A percentile compares a stretch with the other conserved stretches of the same genome.
phyloP scores from a whole-genome alignment of 1,140 invertebrate genomes.

The Sycophaga agraensis region DNA sequence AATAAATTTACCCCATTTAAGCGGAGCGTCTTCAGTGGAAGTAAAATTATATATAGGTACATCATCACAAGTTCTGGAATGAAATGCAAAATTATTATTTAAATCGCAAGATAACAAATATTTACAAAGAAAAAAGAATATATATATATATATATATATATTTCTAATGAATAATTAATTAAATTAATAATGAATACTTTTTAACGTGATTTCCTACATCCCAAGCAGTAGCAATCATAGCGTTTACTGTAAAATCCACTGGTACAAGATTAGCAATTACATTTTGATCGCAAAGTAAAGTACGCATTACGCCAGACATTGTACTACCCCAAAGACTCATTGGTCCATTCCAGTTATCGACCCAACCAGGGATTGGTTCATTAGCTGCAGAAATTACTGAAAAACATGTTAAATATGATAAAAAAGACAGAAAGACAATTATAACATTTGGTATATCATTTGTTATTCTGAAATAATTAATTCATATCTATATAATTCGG shows the following conservation, averaged over 20 bases:
- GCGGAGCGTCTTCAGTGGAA: slow-evolving; percentile 66
- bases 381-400: slow-evolving; percentile 72
- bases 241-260: slow-evolving; percentile 76
- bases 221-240: slow-evolving; percentile 73
- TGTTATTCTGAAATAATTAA: too few species aligned
- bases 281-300: slow-evolving; percentile 62
- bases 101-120: too few species aligned
- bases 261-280: slow-evolving; percentile 75
- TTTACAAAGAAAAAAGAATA: too few species aligned
- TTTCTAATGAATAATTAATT: too few species aligned
- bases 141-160: too few species aligned
- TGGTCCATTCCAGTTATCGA: slow-evolving; percentile 79
- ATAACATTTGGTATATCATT: too few species aligned
- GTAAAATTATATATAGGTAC: slow-evolving; percentile 73
- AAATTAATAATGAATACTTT: slow-evolving; percentile 38
- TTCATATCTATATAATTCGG: too few species aligned
- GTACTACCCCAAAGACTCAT: slow-evolving; percentile 62
- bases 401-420: background rate
- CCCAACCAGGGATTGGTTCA: slow-evolving; percentile 73
- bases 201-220: slow-evolving; percentile 59
- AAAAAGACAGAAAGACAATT: too few species aligned
- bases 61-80: slow-evolving; percentile 48
- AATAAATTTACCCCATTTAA: slow-evolving; percentile 68
- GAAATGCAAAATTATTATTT: background rate
- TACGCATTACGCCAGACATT: slow-evolving; percentile 70